These are phyloP conservation scores for Tinea semifulvella DNA, from an alignment of 2,888 invertebrate species.

Conservation along the genomic window DNA sequence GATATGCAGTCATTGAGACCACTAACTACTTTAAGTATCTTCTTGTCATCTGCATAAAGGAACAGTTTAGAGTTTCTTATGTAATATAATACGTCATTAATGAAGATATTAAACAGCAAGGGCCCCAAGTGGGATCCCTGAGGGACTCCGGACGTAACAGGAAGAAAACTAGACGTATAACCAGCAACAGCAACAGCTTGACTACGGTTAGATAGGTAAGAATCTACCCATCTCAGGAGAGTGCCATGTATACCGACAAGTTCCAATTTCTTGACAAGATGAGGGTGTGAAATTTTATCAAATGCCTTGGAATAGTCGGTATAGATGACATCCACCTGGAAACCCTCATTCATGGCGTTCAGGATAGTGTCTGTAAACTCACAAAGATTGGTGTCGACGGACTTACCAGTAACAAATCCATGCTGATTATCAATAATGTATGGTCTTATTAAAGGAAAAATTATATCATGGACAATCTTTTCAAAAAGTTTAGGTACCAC, in stretches of 20 bases:
- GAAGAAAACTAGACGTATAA: constrained; percentile 15
- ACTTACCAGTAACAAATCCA: constrained; percentile 18
- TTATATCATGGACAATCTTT: constrained; percentile 13
- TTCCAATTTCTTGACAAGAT: constrained; percentile 14
- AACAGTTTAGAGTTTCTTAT: constrained; percentile 9
- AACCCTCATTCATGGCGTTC: constrained; percentile 17
- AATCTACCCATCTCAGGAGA: constrained; percentile 18
- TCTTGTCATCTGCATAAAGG: constrained; percentile 19
- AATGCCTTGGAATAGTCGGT: constrained; percentile 20
- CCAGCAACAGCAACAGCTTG: constrained; percentile 19
- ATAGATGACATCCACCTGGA: constrained; percentile 20
- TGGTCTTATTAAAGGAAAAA: constrained; percentile 11
- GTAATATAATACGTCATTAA: constrained; percentile 12
- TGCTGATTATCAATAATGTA: constrained; percentile 13
- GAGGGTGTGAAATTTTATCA: constrained; percentile 18
- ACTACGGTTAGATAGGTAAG: constrained; percentile 17
- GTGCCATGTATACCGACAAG: constrained; percentile 18
- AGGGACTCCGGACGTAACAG: constrained; percentile 17
- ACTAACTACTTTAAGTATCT: constrained; percentile 13
- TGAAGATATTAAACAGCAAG: constrained; percentile 17
- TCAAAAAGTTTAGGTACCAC: constrained; percentile 16
- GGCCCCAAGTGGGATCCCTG: constrained; percentile 20
- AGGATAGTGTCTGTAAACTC: constrained; percentile 16
- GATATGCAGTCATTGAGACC: constrained; percentile 6
- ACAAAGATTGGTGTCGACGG: constrained; percentile 19